A percentile compares a stretch with the other conserved stretches of the same genome.
phyloP scores from a whole-genome alignment of 2,113 vertebrate genomes.

The Xenopus laevis region DNA sequence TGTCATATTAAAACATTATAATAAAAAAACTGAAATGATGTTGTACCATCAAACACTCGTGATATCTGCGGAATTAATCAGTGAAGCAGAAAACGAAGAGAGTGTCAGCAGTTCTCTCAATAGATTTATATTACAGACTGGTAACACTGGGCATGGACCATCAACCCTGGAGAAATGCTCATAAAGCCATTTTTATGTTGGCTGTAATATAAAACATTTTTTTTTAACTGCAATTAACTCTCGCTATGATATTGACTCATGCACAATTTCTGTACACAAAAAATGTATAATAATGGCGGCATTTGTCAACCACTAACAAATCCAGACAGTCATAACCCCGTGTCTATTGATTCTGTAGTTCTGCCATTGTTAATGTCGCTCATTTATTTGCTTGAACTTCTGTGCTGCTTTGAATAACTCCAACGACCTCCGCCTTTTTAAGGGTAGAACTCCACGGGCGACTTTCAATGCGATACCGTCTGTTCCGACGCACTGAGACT shows the following conservation, averaged over 20 bases:
- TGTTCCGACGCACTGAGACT: too few species aligned
- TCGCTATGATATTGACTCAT: constrained; percentile 3
- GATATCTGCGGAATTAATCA: not conserved
- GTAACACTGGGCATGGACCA: not conserved
- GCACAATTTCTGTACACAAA: not conserved
- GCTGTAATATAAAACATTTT: not conserved
- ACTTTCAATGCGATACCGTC: too few species aligned
- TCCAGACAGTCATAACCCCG: too few species aligned
- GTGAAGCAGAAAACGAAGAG: not conserved
- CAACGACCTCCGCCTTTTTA: not conserved
- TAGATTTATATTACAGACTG: not conserved
- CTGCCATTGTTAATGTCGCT: too few species aligned
- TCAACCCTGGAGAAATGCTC: constrained; percentile 3
- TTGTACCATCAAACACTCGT: too few species aligned
- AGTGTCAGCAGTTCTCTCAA: not conserved
- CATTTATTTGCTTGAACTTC: too few species aligned
- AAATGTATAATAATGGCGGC: too few species aligned
- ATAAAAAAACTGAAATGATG: too few species aligned
- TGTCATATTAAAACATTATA: not conserved
- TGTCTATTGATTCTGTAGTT: too few species aligned
- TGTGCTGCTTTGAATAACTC: too few species aligned
- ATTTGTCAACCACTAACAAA: too few species aligned
- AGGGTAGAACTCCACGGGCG: too few species aligned
- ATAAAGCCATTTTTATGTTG: constrained; percentile 13
- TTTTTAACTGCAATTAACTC: not conserved